Evolutionary conservation across 2,113 vertebrate genomes (phyloP), one percentile per base, ranked within the genome.

Genomic region (Pristiophorus japonicus): DNA sequence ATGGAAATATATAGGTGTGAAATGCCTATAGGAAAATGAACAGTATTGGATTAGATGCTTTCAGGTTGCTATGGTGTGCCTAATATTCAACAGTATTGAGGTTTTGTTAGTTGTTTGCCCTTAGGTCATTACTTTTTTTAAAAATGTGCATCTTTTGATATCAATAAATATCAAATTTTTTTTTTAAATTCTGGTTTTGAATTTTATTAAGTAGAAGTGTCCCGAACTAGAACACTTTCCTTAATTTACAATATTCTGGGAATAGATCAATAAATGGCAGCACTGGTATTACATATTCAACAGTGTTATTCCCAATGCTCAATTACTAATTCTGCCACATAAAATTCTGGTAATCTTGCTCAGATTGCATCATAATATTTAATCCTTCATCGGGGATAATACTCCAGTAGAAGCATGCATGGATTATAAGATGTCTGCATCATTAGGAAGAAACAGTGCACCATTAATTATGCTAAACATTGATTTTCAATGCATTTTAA

Each of bases 221-320:
- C 1, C 20, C 2, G 70, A 75, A 30, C 6, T 34, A 2, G 22
- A 90, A 59, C 51, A 90, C 51, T 11, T 90, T n/a, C n/a, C 30
- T 55, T 90, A 90, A 90, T 90, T 34, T 55, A 59, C 24, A 24
- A 34, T 51, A 27, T 55, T 59, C 8, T 90, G 87, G 27, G 22
- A 59, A 27, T 90, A 59, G 51, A 30, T 59, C 27, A 90, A 51
- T 55, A 24, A 55, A 90, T 30, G 22, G 47, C 51, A 90, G 8
- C 45, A 59, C 59, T 90, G 27, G 47, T 90, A 90, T 51, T 90
- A 27, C 24, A 30, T 55, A 51, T 90, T 90, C n/a, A 59, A 51
- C 51, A 90, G 47, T 30, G 22, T 90, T 90, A 90, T 90, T 90
- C 87, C 51, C 87, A 90, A 59, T 90, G 22, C 24, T 55, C 87